Evolutionary conservation across 2,797 vertebrate species (phyloP).

Genomic region (Fistularia commersonii): DNA sequence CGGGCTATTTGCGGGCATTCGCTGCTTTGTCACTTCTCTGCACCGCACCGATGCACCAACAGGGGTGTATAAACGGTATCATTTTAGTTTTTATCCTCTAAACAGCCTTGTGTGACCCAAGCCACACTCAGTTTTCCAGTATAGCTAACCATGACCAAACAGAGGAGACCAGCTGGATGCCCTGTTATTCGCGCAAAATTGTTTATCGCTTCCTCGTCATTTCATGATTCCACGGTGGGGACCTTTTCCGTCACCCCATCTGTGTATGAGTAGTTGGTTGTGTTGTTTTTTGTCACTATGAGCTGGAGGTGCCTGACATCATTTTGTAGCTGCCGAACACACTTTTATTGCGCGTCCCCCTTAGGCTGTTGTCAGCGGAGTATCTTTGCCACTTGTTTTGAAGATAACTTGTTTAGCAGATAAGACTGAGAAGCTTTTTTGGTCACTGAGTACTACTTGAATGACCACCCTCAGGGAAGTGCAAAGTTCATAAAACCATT

Average conservation of each 20-base stretch:
- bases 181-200: not conserved
- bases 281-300: not conserved
- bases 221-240: not conserved
- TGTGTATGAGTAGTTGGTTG: constrained; percentile 4
- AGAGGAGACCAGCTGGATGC: not conserved
- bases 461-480: not conserved
- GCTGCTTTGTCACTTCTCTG: no score
- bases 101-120: no score
- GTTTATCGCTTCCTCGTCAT: constrained; percentile 8
- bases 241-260: constrained; percentile 13
- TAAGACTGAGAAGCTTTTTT: not conserved
- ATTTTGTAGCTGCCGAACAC: constrained; percentile 13
- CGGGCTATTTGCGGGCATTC: no score
- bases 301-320: constrained; percentile 7
- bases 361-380: constrained; percentile 5
- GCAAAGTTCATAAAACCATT: not conserved
- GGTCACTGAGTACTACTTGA: not conserved
- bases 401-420: not conserved
- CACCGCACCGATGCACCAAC: no score
- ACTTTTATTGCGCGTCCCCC: constrained; percentile 5
- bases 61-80: no score
- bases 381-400: not conserved
- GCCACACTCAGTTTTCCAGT: no score
- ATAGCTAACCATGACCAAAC: not conserved
- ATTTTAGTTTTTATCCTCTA: no score